Conservation (phyloP, 1,140 invertebrate genomes). For the Bombus pyrosoma region DNA sequence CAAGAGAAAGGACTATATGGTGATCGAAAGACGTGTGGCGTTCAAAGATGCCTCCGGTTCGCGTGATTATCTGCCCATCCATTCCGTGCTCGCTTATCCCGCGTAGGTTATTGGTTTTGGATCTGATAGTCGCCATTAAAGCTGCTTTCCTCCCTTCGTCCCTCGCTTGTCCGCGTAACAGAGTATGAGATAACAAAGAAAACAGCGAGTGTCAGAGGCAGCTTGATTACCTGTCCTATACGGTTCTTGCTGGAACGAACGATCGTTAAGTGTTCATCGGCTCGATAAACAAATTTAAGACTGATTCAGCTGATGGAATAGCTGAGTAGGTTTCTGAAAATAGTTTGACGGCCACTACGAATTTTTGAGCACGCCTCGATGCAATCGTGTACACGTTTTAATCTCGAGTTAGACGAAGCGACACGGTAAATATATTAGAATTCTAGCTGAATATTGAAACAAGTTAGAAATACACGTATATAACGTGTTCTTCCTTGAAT, state of each 20-base stretch:
- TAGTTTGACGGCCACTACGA: too few relatives aligned
- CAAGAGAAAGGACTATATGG: constrained; percentile 33
- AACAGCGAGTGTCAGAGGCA: constrained; percentile 48
- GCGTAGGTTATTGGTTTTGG: constrained; percentile 68
- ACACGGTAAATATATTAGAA: too few relatives aligned
- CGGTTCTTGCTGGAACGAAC: constrained; percentile 21
- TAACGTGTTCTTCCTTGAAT: not conserved
- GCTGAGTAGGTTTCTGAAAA: too few relatives aligned
- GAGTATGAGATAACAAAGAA: constrained; percentile 60
- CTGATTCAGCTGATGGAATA: too few relatives aligned
- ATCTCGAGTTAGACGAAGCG: too few relatives aligned
- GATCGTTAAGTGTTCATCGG: constrained; percentile 41
- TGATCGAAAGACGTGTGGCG: constrained; percentile 53
- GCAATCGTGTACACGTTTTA: too few relatives aligned
- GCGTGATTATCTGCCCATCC: constrained; percentile 65
- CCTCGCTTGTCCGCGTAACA: constrained; percentile 55
- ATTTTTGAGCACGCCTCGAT: not conserved
- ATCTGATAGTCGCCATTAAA: constrained; percentile 67
- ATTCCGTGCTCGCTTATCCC: constrained; percentile 54
- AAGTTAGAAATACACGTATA: too few relatives aligned
- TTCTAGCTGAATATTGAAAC: too few relatives aligned
- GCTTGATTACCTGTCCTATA: constrained; percentile 53
- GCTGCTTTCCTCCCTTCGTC: constrained; percentile 62
- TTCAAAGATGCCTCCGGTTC: constrained; percentile 49
- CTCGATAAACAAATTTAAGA: constrained; percentile 16